These are phyloP conservation scores for Heliconius erato DNA, from an alignment of 2,888 invertebrate species.

Conservation along the genomic window DNA sequence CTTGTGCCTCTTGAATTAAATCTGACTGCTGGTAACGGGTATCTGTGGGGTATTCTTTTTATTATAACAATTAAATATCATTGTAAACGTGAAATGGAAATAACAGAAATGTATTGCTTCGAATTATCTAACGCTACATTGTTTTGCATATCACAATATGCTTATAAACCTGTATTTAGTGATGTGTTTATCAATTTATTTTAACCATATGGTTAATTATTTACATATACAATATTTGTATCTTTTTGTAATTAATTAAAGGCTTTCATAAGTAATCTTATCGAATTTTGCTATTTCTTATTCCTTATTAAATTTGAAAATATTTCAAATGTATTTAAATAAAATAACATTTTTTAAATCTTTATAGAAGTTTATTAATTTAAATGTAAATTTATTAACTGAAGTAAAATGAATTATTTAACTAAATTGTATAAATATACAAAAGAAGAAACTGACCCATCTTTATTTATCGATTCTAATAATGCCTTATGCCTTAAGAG, in stretches of 20 bases:
- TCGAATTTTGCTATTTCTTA: neutral
- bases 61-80: neutral
- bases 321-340: neutral
- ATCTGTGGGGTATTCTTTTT: neutral
- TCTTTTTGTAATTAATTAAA: neutral
- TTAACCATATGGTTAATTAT: neutral
- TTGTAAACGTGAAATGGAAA: neutral
- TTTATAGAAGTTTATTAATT: neutral
- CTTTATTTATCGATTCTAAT: too few relatives aligned
- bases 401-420: neutral
- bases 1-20: neutral
- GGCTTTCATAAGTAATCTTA: neutral
- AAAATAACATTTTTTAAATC: neutral
- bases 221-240: neutral
- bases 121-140: neutral
- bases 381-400: neutral
- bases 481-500: too few relatives aligned
- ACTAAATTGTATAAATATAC: too few relatives aligned
- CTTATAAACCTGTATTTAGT: conserved; percentile 6
- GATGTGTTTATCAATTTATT: neutral
- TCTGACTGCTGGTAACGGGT: neutral
- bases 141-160: neutral
- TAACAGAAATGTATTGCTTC: neutral
- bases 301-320: neutral
- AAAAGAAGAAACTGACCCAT: too few relatives aligned